Evolutionary conservation across 2,888 invertebrate species (phyloP).

Genomic region (Lissonota sp.): DNA sequence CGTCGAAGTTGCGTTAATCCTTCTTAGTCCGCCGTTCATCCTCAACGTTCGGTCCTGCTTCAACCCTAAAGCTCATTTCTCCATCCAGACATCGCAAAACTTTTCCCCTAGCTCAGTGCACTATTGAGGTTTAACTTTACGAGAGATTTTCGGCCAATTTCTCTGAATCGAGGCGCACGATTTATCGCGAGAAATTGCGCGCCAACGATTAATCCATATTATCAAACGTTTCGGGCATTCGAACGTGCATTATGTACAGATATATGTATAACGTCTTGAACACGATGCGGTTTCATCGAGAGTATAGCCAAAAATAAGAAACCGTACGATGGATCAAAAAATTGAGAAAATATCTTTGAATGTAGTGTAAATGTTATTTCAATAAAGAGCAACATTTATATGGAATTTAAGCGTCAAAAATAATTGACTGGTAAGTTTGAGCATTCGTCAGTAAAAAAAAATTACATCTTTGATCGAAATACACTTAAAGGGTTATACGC

Average conservation of each 20-base stretch:
- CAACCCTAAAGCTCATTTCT: background rate
- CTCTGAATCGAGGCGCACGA: conserved; percentile 10
- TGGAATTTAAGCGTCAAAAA: background rate
- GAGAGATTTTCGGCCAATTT: conserved; percentile 41
- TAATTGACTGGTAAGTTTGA: conserved; percentile 15
- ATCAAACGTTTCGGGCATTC: conserved; percentile 32
- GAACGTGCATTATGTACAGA: conserved; percentile 22
- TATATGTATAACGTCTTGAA: background rate
- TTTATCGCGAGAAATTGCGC: conserved; percentile 12
- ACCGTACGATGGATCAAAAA: too few relatives aligned
- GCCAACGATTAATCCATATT: conserved; percentile 29
- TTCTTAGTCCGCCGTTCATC: conserved; percentile 16
- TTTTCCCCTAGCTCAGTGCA: conserved; percentile 6
- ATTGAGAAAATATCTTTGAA: too few relatives aligned
- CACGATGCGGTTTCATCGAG: too few relatives aligned
- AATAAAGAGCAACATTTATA: too few relatives aligned
- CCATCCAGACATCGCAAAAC: background rate
- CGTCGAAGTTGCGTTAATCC: conserved; percentile 46
- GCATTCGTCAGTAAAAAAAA: conserved; percentile 54
- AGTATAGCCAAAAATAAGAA: too few relatives aligned
- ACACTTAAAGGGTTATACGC: too few relatives aligned
- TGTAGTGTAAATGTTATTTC: too few relatives aligned
- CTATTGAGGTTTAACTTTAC: conserved; percentile 33
- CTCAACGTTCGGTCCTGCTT: background rate
- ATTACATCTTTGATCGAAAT: too few relatives aligned